A percentile compares a stretch with the other conserved stretches of the same genome.
Evolutionary conservation across 2,797 vertebrate species (phyloP).

Genomic region (Merluccius polli): DNA sequence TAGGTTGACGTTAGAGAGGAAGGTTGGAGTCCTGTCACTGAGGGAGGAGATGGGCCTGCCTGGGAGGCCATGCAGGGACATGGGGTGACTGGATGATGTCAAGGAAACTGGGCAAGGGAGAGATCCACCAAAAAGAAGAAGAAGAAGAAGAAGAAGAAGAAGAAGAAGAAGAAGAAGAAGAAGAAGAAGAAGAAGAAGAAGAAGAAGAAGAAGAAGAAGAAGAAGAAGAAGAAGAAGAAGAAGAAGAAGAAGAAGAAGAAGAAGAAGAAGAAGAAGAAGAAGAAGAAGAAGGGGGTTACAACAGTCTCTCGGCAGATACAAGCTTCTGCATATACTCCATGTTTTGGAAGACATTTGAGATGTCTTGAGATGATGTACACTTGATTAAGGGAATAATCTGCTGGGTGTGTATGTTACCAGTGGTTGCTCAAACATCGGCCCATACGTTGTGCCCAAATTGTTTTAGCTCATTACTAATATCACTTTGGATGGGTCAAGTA

Average conservation of each 20-base stretch:
- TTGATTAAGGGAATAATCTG: too few relatives aligned
- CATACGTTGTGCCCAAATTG: too few relatives aligned
- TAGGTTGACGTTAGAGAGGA: slow-evolving; percentile 67
- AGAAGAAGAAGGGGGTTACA: slow-evolving; percentile 12
- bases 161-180: neutral
- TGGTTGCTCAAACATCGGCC: too few relatives aligned
- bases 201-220: slow-evolving; percentile 15
- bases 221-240: slow-evolving; percentile 13
- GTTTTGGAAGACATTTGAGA: too few relatives aligned
- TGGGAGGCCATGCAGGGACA: slow-evolving; percentile 55
- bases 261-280: slow-evolving; percentile 12
- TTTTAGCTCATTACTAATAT: too few relatives aligned
- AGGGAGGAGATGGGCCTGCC: slow-evolving; percentile 61
- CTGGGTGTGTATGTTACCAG: too few relatives aligned
- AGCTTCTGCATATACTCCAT: too few relatives aligned
- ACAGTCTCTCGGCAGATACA: too few relatives aligned
- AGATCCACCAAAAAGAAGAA: slow-evolving; percentile 17
- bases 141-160: too few relatives aligned
- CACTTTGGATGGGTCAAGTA: too few relatives aligned
- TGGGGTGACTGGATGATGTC: slow-evolving; percentile 53
- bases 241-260: slow-evolving; percentile 14
- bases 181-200: slow-evolving; percentile 13
- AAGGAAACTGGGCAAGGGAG: slow-evolving; percentile 53
- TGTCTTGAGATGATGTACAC: too few relatives aligned
- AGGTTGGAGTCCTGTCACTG: slow-evolving; percentile 71